Base-by-base conservation (phyloP, 1,140 invertebrate species). In the Agrilus planipennis region DNA sequence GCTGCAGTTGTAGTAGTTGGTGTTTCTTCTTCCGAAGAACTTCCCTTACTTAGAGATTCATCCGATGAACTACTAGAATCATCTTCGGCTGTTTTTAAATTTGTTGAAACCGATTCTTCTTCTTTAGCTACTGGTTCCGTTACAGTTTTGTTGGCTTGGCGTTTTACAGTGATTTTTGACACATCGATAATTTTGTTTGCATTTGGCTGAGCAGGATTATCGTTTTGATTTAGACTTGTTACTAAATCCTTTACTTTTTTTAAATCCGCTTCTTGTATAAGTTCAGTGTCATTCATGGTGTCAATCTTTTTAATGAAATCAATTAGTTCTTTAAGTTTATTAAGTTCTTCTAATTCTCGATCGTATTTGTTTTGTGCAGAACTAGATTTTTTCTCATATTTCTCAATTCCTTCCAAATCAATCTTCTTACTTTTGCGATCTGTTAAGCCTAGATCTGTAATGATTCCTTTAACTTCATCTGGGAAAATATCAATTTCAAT, bases 361-460 rank as follows among this genome's bases (percentile, higher is more conserved):
- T n/a, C n/a, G n/a, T n/a, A n/a, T 39, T 61, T 49, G n/a, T 56
- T 43, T 10, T 50, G 58, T 17, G 45, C 45, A 44, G 58, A 22
- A 1, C 30, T 40, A 36, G 34, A 14, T 45, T 17, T 22, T 44
- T 27, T 18, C 45, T 22, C 25, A 47, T 45, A 29, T 42, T 50
- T 15, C 31, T 45, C 37, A 17, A 9, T 16, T 21, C 4, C 10
- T 18, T 37, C 22, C 10, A 18, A 2, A 15, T 11, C 10, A 15
- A 42, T 16, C n/a, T 19, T 29, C 15, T 28, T 39, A 2, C 23
- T 19, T 25, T 37, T 9, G 11, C 21, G 36, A 2, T 46, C 17
- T 0, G 16, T 50, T 1, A 73, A 51, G 5, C 72, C 72, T 20
- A 74, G 62, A 47, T 73, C 67, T 36, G 64, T 54, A 3, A 75